Evolutionary conservation across 1,140 invertebrate genomes (phyloP), one percentile per base, ranked within the genome.

Genomic region (Magallana gigas): DNA sequence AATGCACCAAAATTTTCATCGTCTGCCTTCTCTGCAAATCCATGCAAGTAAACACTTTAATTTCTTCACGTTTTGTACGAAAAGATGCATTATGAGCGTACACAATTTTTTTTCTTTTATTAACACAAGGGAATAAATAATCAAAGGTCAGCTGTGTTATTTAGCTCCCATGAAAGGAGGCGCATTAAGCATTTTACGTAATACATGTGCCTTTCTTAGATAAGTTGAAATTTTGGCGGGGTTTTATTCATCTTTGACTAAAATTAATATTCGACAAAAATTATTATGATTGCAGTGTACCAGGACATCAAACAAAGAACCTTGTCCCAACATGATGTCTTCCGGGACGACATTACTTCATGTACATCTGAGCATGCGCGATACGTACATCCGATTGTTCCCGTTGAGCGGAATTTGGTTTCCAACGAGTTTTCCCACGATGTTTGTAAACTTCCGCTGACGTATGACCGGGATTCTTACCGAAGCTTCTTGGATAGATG

Each of bases 281-380:
- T 64, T 64, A 5, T 64, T 16, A 14, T 64, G 14, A 9, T 64
- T 71, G 36, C 36, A 85, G 85, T 80, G 0, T 85, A 71, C n/a
- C 36, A 85, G 56, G 85, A 85, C 58, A 85, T 85, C 12, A 68
- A 85, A n/a, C 64, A 85, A 2, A 85, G 62, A 58, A 80, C 85
- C 8, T 58, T 57, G 23, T 57, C 56, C 4, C 68, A 85, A 57
- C 14, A 85, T 57, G 85, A 85, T 64, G 85, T 85, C 9, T 85
- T 85, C 16, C 85, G 85, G 7, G 85, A 85, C 48, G 68, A 57
- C 16, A 85, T 85, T 7, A 80, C 57, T 6, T 64, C 64, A 7
- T 85, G 85, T 85, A 80, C 57, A 8, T 18, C 56, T 11, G 85
- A 68, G 16, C 64, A 58, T 62, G 64, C 85, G 12, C 59, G 68